A percentile compares a stretch with the other conserved stretches of the same genome.
Evolutionary conservation across 1,140 invertebrate species (phyloP).

Genomic region (Atta colombica): DNA sequence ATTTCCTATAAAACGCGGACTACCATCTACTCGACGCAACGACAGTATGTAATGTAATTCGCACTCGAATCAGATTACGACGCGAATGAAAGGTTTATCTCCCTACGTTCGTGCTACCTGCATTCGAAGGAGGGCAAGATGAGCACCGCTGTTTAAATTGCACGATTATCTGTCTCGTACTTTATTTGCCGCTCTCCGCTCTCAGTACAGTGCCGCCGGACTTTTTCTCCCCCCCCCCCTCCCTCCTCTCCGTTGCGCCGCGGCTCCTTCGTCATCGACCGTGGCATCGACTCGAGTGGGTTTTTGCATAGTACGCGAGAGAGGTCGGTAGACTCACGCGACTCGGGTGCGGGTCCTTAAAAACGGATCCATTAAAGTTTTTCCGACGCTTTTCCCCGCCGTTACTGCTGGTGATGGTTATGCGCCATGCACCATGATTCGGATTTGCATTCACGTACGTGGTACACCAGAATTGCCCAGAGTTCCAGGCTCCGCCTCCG

Average conservation of each 20-base stretch:
- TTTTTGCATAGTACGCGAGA: conserved; percentile 75
- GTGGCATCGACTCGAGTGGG: conserved; percentile 74
- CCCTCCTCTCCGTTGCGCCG: neutral
- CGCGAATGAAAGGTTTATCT: conserved; percentile 34
- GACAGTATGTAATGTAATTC: conserved; percentile 32
- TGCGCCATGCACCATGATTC: conserved; percentile 52
- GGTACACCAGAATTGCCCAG: conserved; percentile 48
- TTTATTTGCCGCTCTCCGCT: conserved; percentile 71
- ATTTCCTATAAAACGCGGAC: neutral
- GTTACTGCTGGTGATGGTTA: conserved; percentile 61
- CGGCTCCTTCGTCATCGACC: conserved; percentile 55
- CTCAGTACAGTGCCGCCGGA: conserved; percentile 50
- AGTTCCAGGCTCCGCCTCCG: conserved; percentile 27
- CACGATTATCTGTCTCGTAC: conserved; percentile 75
- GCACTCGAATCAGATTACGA: conserved; percentile 44
- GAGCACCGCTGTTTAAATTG: conserved; percentile 76
- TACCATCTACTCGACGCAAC: neutral
- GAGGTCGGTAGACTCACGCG: conserved; percentile 70
- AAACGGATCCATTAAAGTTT: conserved; percentile 83
- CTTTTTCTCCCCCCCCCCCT: conserved; percentile 10
- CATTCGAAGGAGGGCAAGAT: conserved; percentile 28
- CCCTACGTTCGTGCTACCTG: neutral
- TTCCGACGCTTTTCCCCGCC: conserved; percentile 73
- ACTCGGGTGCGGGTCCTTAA: conserved; percentile 74
- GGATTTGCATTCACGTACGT: conserved; percentile 73